Base-by-base conservation (phyloP, 2,113 vertebrate species). In the Romanogobio albipinnatus region DNA sequence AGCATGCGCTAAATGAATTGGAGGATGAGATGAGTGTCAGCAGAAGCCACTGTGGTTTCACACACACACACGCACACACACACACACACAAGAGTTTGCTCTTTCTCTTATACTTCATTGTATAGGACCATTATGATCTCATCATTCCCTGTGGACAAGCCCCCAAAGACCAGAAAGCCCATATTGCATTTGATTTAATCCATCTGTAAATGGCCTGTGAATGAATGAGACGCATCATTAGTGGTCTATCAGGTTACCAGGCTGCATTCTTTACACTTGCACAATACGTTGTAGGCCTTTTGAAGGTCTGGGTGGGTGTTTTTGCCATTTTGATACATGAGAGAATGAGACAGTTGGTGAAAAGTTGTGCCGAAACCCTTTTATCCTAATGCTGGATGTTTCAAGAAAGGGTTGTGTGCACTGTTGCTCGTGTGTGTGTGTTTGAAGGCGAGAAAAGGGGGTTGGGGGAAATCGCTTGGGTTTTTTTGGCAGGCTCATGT, bases 231-330 rank as follows among this genome's bases (percentile, higher is more conserved):
- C 36, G 4, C 78, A 83, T 84, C 87, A 86, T 89, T 88, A 82
- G 75, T 89, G 87, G 49, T 84, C 83, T 89, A 49, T 89, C 86
- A 82, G 84, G 80, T 86, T 81, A 86, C 87, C 24, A 7, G 29
- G 24, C 13, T 70, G 73, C 71, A 76, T 68, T 49, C 49, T 81
- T 75, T 75, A 77, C 71, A 24, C 53, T 85, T 81, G 39, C 26
- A 81, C 79, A 76, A 86, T 76, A 66, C 70, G 39, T 76, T 22
- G n/a, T 24, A 53, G 61, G 70, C 73, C 47, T 86, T 86, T 75
- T 85, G 82, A 86, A 74, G 87, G 33, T 24, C 36, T 29, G 19
- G 66, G 3, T 47, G 53, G n/a, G 77, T 61, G 22, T 49, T 74
- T 76, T 56, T 47, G 53, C 14, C 24, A 68, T 86, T 77, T 81